Evolutionary conservation across 2,797 vertebrate genomes (phyloP), one percentile per base, ranked within the genome.

Genomic region (Megaceryle alcyon): DNA sequence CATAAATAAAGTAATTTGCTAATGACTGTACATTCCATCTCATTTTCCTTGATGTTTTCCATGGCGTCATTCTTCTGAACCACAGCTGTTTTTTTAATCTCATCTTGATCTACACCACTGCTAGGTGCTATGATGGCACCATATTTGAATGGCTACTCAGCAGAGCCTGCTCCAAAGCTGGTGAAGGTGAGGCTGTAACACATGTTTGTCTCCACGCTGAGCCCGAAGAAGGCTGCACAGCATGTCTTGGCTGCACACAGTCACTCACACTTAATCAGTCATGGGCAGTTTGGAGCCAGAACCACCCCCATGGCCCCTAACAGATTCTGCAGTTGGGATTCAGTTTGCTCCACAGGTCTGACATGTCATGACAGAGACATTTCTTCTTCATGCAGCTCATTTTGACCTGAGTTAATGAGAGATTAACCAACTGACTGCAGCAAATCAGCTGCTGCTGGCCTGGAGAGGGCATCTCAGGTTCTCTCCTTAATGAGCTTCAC

Each of bases 1-100:
- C 80, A 90, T 90, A 95, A 91, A 94, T 94, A 95, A 92, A 92
- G 75, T 71, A 61, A 85, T 94, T 78, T 87, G 43, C 71, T 94
- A 96, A 95, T 90, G 95, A 80, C 54, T 87, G 76, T 69, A 71
- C 86, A 92, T 94, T 94, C 90, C 86, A 44, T 61, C 72, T 96
- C 68, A 53, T 93, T 92, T 95, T 96, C 90, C 93, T 92, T 95
- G 86, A 85, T 78, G 64, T 85, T 92, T 96, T 90, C 90, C 66
- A 33, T 72, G 73, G 83, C 23, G 25, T 92, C 92, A 85, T 91
- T 94, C 78, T 68, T 91, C 83, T 92, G 92, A 97, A 95, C 92
- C 95, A 93, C 65, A 23, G 65, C 64, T 93, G 35, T 7, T 35
- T 86, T 91, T 97, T 94, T 95, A 82, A 95, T 95, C 87, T 91